These are phyloP conservation scores for Scortum barcoo DNA, from an alignment of 2,113 vertebrate species.

Conservation along the genomic window DNA sequence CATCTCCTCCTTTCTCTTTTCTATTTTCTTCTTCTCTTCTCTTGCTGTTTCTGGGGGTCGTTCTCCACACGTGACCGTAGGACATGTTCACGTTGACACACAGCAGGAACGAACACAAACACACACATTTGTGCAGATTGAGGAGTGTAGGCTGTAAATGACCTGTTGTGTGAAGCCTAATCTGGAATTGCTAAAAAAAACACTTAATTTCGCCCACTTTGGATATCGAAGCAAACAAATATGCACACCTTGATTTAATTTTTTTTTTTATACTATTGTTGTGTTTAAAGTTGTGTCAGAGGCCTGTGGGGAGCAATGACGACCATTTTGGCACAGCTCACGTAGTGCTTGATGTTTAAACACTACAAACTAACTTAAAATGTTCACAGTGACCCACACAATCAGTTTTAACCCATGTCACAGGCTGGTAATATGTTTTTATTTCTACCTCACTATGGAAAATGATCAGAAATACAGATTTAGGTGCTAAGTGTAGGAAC, in stretches of 20 bases:
- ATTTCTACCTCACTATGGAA: neutral
- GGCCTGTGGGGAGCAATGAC: neutral
- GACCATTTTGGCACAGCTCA: neutral
- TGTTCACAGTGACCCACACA: constrained; percentile 6
- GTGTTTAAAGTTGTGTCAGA: constrained; percentile 4
- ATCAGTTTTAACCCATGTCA: neutral
- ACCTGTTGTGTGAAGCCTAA: constrained; percentile 23
- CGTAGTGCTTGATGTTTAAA: neutral
- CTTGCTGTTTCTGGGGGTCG: neutral
- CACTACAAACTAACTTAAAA: neutral
- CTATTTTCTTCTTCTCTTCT: neutral
- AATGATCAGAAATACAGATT: neutral
- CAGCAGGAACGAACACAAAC: neutral
- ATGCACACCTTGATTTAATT: constrained; percentile 23
- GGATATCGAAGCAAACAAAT: constrained; percentile 1
- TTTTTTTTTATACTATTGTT: constrained; percentile 13
- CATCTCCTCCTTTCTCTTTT: neutral
- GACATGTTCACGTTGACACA: neutral
- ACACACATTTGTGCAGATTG: constrained; percentile 26
- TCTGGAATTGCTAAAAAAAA: constrained; percentile 3
- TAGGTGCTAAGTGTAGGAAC: neutral
- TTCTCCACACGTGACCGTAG: neutral
- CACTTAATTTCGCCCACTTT: neutral
- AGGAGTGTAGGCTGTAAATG: constrained; percentile 22
- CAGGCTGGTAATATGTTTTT: neutral